A percentile compares a stretch with the other conserved stretches of the same genome.
Evolutionary conservation across 2,888 invertebrate species (phyloP).

Genomic region (Callosobruchus maculatus): DNA sequence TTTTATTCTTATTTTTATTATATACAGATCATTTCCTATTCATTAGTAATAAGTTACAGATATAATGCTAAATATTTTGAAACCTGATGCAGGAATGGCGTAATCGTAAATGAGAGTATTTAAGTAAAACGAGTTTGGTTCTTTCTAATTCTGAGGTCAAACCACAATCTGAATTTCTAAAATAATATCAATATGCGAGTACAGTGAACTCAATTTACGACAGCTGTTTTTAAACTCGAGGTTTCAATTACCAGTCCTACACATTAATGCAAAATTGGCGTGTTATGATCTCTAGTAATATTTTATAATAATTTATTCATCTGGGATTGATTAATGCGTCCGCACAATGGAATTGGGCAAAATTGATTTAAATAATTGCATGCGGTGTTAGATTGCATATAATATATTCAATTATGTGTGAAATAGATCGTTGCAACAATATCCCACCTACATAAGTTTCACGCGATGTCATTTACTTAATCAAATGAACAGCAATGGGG

Average conservation of each 20-base stretch:
- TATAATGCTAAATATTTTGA: too few species aligned
- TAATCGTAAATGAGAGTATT: neutral
- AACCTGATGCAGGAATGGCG: too few species aligned
- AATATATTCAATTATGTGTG: neutral
- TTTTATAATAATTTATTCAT: neutral
- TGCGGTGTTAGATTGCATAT: neutral
- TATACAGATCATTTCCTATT: too few species aligned
- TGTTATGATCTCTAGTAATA: neutral
- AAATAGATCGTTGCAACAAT: neutral
- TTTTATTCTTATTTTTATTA: too few species aligned
- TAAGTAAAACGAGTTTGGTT: neutral
- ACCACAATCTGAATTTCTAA: neutral
- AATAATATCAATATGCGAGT: neutral
- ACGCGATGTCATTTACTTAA: too few species aligned
- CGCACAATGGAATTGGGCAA: neutral
- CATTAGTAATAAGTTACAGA: too few species aligned
- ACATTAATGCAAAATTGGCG: neutral
- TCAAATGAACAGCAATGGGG: too few species aligned
- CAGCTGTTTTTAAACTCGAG: neutral
- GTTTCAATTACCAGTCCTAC: neutral
- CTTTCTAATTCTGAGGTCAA: neutral
- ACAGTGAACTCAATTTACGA: neutral
- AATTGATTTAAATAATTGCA: neutral
- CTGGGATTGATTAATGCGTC: neutral
- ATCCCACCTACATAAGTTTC: neutral